Base-by-base conservation (phyloP, 2,113 vertebrate genomes). In the Oreochromis tanganicae region DNA sequence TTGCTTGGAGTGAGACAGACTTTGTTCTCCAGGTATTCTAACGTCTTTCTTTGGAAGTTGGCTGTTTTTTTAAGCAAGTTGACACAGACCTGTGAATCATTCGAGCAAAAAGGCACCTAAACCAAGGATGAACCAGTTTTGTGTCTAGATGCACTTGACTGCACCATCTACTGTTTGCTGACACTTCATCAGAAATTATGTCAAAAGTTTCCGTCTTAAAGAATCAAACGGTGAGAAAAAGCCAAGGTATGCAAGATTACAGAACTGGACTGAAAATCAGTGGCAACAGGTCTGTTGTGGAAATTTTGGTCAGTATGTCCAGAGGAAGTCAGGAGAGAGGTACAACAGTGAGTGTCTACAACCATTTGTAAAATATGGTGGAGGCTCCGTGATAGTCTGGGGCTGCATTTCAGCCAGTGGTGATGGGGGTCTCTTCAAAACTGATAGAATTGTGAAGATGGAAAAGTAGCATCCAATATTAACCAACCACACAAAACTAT, bases 241-340 rank as follows among this genome's bases (percentile, higher is more conserved):
- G 56, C 7, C 1, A 24, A 57, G 24, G 16, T 29, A 3, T 16
- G 24, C 24, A 29, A 57, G 56, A 57, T 29, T 57, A 57, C 56
- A 59, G 7, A 59, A 0, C 56, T 0, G 56, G 4, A 29, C 56
- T 57, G 3, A 57, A 57, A 57, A 57, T 57, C 56, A 57, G 24
- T 57, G 24, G 56, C 56, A 57, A 57, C 13, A 5, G 13, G 13
- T 57, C 24, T 16, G 24, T 16, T 29, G 9, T 36, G 32, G 17
- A 36, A 19, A 7, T 19, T 63, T 11, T 63, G 59, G 59, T 36
- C 61, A 36, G 17, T 36, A n/a, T 36, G 17, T 36, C 32, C 4
- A 0, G 0, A 63, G 32, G 32, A 36, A 34, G 29, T 19, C 59
- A 34, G 59, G 9, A 34, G 57, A 61, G 50, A 52, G 50, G 50